Conservation (phyloP, 2,888 invertebrate species). For the Lobophora halterata region DNA sequence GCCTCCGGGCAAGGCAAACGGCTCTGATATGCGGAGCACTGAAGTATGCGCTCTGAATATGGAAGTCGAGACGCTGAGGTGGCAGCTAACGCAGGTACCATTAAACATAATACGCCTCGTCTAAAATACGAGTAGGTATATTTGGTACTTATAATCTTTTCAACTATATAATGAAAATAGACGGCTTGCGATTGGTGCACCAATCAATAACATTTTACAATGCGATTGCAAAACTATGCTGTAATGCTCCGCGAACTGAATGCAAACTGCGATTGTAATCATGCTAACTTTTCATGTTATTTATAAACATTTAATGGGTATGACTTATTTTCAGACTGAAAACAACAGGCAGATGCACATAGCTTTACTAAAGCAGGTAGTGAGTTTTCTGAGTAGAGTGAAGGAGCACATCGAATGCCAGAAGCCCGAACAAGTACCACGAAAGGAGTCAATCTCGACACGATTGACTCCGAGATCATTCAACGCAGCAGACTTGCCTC, state of each 20-base stretch:
- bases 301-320: constrained; percentile 10
- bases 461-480: constrained; percentile 43
- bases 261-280: constrained; percentile 25
- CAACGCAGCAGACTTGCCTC: constrained; percentile 59
- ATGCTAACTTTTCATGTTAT: constrained; percentile 18
- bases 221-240: constrained; percentile 39
- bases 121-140: no score
- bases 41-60: constrained; percentile 80
- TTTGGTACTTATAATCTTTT: no score
- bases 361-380: constrained; percentile 86
- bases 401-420: constrained; percentile 82
- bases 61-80: constrained; percentile 85
- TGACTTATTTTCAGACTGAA: constrained; percentile 80
- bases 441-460: constrained; percentile 38
- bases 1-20: constrained; percentile 48
- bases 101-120: no score
- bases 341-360: constrained; percentile 87
- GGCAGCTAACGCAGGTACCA: constrained; percentile 86
- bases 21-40: constrained; percentile 51
- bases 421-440: constrained; percentile 41
- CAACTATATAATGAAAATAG: not conserved
- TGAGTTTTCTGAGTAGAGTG: constrained; percentile 84
- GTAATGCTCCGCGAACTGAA: constrained; percentile 38
- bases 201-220: constrained; percentile 46
- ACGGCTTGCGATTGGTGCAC: constrained; percentile 46